Evolutionary conservation across 2,888 invertebrate genomes (phyloP).

Genomic region (Oscheius myriophilus): DNA sequence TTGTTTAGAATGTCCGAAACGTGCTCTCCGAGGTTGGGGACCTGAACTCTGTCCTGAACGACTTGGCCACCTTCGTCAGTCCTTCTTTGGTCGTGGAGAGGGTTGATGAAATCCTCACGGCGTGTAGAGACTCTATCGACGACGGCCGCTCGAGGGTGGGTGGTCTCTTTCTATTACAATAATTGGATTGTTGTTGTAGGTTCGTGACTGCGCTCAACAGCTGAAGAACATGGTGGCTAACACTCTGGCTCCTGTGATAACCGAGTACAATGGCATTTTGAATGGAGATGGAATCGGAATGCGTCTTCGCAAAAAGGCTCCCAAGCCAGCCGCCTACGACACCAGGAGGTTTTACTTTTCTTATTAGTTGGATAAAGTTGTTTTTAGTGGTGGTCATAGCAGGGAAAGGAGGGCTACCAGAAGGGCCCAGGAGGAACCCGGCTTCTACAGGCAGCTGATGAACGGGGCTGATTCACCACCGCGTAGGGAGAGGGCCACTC

Average conservation of each 20-base stretch:
- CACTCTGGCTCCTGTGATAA: slow-evolving; percentile 20
- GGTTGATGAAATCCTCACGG: slow-evolving; percentile 9
- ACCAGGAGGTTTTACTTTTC: no score
- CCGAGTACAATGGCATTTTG: slow-evolving; percentile 13
- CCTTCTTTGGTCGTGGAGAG: slow-evolving; percentile 18
- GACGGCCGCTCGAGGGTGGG: slow-evolving; percentile 25
- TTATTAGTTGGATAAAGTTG: no score
- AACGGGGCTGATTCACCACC: no score
- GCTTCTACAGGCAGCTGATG: not conserved
- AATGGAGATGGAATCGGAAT: not conserved
- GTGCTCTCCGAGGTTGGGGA: slow-evolving; percentile 25
- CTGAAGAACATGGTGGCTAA: slow-evolving; percentile 14
- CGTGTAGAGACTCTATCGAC: slow-evolving; percentile 11
- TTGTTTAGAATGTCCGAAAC: slow-evolving; percentile 20
- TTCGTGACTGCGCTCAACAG: slow-evolving; percentile 2
- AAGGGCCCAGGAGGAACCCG: not conserved
- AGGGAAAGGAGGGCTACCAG: no score
- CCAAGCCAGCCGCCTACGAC: no score
- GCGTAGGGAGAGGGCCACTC: no score
- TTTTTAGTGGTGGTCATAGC: no score
- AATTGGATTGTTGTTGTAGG: slow-evolving; percentile 4
- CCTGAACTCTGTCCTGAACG: slow-evolving; percentile 17
- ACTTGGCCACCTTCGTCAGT: slow-evolving; percentile 4
- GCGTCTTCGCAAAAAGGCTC: no score
- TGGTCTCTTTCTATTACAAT: not conserved